Base-by-base conservation (phyloP, 1,140 invertebrate species). In the Anoplophora glabripennis region DNA sequence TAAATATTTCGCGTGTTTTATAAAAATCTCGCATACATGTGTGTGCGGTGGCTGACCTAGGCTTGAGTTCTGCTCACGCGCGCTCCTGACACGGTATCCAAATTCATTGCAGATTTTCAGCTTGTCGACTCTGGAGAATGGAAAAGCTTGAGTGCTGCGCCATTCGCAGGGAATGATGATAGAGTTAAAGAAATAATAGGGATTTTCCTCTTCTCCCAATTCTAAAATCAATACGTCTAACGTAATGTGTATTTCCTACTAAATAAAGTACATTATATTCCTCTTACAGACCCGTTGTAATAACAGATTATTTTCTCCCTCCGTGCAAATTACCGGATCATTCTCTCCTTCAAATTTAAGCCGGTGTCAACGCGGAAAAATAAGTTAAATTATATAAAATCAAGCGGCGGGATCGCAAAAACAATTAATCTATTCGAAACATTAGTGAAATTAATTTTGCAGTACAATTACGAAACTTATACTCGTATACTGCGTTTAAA, bases 41-140 rank as follows among this genome's bases (percentile, higher is more conserved):
- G 21, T 28, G 21, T 28, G 21, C 5, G 21, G 56, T 52, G 47
- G 21, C 21, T 28, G 21, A 28, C 21, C 21, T 28, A 28, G 21
- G 21, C 59, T 55, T 63, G 59, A 52, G 64, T 67, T 69, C 58
- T 45, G 48, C 63, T 66, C 64, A 67, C 62, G 61, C 60, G 61
- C 70, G 53, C 61, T 47, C 47, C 40, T 66, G 66, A 66, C 64
- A 67, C n/a, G n/a, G 67, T 74, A 73, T 73, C 70, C 73, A 73
- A 75, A 73, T 75, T 75, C 73, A 72, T 73, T 73, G 70, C 71
- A 70, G 71, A 75, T 73, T 72, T 75, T 72, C 70, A 71, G 69
- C 69, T 71, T 71, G 62, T 71, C 71, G 71, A 66, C 65, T 72
- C 63, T 65, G 64, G 67, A 68, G 71, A 73, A 72, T 72, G 65